Conservation (phyloP, 1,140 invertebrate species). For the Drosophila melanica region DNA sequence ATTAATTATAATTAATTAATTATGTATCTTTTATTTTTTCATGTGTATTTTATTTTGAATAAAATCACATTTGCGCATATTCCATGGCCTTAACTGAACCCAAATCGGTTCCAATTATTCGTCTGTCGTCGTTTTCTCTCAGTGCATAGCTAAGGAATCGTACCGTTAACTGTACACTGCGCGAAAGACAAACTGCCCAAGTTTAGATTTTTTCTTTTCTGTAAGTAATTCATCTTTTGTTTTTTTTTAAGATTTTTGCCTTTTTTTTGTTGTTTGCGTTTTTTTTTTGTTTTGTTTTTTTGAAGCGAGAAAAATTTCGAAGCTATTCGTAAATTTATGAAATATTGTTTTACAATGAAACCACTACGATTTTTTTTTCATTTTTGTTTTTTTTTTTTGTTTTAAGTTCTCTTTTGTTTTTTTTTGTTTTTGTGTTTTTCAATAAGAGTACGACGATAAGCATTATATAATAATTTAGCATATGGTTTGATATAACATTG, state of each 20-base stretch:
- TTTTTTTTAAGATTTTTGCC: slow-evolving; percentile 30
- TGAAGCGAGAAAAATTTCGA: slow-evolving; percentile 61
- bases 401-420: slow-evolving; percentile 35
- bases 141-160: slow-evolving; percentile 6
- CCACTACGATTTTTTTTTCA: slow-evolving; percentile 77
- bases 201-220: slow-evolving; percentile 4
- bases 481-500: slow-evolving; percentile 72
- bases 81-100: slow-evolving; percentile 54
- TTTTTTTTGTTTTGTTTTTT: slow-evolving; percentile 26
- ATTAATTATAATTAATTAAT: slow-evolving; percentile 77
- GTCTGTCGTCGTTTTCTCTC: slow-evolving; percentile 18
- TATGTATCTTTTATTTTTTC: slow-evolving; percentile 68
- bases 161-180: slow-evolving; percentile 9
- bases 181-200: background rate
- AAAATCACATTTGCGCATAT: slow-evolving; percentile 83
- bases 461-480: slow-evolving; percentile 55
- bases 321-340: slow-evolving; percentile 63
- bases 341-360: slow-evolving; percentile 83
- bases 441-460: slow-evolving; percentile 48
- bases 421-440: slow-evolving; percentile 25
- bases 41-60: slow-evolving; percentile 83
- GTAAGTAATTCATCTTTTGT: too few species aligned
- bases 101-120: slow-evolving; percentile 29
- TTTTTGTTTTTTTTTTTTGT: slow-evolving; percentile 39
- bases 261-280: slow-evolving; percentile 22